These are phyloP conservation scores for Scolopax bukidnonensis DNA, from an alignment of 2,797 vertebrate genomes.

Conservation along the genomic window DNA sequence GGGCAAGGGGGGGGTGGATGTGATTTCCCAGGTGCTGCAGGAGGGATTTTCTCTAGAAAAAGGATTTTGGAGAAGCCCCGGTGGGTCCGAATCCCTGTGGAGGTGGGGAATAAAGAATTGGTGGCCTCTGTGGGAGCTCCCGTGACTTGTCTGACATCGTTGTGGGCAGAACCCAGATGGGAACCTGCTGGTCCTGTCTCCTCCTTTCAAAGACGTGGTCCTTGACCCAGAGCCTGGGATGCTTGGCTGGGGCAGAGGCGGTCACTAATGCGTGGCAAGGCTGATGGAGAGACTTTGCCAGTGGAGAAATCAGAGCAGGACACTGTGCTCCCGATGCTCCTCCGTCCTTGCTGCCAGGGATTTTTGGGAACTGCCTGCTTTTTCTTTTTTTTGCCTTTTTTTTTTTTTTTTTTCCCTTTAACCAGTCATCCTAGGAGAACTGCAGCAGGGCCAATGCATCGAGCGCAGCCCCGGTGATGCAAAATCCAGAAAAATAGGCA, in stretches of 20 bases:
- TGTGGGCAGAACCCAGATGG: rapidly evolving
- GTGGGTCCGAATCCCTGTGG: rapidly evolving
- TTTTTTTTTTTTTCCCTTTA: not conserved
- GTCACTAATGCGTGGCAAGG: not conserved
- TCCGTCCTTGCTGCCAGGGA: not conserved
- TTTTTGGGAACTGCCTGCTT: not conserved
- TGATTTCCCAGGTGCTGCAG: rapidly evolving
- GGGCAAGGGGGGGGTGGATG: not conserved
- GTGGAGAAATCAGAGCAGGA: not conserved
- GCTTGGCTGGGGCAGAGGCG: not conserved
- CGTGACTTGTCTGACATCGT: rapidly evolving
- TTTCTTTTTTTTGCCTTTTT: not conserved
- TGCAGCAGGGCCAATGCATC: rapidly evolving
- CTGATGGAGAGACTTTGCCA: not conserved
- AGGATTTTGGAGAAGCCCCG: not conserved
- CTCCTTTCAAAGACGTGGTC: not conserved
- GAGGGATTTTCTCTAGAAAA: not conserved
- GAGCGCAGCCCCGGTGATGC: not conserved
- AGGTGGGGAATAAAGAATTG: not conserved
- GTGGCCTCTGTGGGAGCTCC: not conserved
- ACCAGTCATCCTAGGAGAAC: rapidly evolving
- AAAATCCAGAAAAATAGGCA: not conserved
- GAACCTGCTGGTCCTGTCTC: not conserved
- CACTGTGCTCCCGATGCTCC: rapidly evolving
- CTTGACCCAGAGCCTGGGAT: not conserved